These are phyloP conservation scores for Caenorhabditis brenneri DNA, from an alignment of 1,140 invertebrate species.

Conservation along the genomic window DNA sequence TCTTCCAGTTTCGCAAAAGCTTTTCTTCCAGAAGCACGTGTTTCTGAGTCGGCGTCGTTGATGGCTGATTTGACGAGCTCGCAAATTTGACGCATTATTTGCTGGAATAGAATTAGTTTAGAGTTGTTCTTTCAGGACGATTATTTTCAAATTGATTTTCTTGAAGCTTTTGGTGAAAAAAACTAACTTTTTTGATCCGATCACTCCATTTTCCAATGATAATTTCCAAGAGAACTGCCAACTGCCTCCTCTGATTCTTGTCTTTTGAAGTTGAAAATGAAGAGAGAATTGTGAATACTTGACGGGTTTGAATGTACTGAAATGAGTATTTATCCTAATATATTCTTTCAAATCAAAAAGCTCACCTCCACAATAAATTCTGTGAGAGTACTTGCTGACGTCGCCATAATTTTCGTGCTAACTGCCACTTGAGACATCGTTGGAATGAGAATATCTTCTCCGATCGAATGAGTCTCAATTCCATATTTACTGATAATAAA, in stretches of 20 bases:
- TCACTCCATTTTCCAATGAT: constrained; percentile 12
- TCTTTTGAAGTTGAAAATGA: constrained; percentile 21
- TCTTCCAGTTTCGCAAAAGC: constrained; percentile 8
- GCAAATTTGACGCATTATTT: constrained; percentile 31
- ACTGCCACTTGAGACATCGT: constrained; percentile 10
- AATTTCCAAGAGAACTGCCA: constrained; percentile 13
- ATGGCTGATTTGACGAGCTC: constrained; percentile 13
- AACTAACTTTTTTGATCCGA: neutral
- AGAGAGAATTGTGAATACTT: constrained; percentile 20
- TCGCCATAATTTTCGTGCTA: constrained; percentile 33
- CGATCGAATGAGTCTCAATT: constrained; percentile 12
- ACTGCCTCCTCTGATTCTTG: neutral
- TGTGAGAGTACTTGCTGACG: constrained; percentile 10
- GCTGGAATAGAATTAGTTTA: neutral
- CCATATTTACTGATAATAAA: constrained; percentile 29
- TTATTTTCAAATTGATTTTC: neutral
- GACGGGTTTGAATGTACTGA: constrained; percentile 15
- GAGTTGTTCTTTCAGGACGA: neutral
- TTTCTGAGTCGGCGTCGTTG: constrained; percentile 8
- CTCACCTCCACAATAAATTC: constrained; percentile 26
- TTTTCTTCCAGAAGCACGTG: neutral
- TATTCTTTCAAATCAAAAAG: too few species aligned
- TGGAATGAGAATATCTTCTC: constrained; percentile 22
- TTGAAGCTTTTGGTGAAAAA: too few species aligned
- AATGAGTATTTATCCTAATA: neutral